Evolutionary conservation across 2,797 vertebrate species (phyloP), one percentile per base, ranked within the genome.

Genomic region (Prunella strophiata): DNA sequence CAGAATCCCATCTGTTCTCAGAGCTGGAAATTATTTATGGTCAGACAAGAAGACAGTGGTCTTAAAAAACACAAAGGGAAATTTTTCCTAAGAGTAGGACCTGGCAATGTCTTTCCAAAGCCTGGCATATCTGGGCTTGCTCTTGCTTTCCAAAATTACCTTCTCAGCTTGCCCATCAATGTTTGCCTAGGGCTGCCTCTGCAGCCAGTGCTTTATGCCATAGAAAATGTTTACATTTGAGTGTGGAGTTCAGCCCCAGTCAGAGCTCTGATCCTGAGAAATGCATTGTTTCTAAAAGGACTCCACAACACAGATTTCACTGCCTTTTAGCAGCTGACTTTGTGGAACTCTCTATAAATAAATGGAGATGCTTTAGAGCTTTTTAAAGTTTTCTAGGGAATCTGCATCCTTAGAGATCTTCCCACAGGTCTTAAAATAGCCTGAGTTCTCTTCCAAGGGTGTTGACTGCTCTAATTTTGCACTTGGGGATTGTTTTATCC

Each of bases 391-490:
- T 75, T 91, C 36, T 51, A 55, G 45, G 67, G 59, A 74, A 58
- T 70, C 21, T 42, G 16, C 59, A 26, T 73, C 81, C 52, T 79
- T 66, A 63, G 54, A 72, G 47, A 84, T 32, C 10, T 58, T 88
- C 81, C 30, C n/a, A 75, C 9, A 3, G 9, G 2, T 58, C 70
- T 88, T 84, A 84, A 94, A 91, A 94, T 43, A 89, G 34, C 42
- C 18, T 40, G n/a, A 93, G 19, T 58, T 88, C 12, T 85, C 70
- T 59, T 91, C 54, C 43, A 58, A 81, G 93, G 36, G 22, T 81
- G 82, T 72, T 93, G 84, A 66, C 47, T 84, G 73, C 34, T 91
- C 65, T 83, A 62, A 91, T 78, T 95, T 94, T 88, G 40, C 73
- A 21, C 10, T 76, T 5, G 2, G 54, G 70, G 30, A 50, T 74